Base-by-base conservation (phyloP, 2,797 vertebrate species). In the Arnoldichthys spilopterus region DNA sequence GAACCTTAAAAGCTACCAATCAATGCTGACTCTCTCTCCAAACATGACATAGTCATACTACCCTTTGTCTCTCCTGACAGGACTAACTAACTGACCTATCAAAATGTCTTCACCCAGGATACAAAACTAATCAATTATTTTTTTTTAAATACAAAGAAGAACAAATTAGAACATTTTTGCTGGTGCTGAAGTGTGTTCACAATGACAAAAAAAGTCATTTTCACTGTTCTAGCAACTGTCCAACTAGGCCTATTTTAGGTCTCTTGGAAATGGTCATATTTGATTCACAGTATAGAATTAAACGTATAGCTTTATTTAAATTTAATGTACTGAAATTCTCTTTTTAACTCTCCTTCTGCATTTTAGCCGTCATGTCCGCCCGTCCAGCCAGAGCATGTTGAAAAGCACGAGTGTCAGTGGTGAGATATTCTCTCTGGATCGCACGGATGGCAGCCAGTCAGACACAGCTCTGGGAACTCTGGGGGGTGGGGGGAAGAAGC, bases 331-430 rank as follows among this genome's bases (percentile, higher is more conserved):
- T 45, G 13, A 45, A 5, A 51, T 12, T 51, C 24, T 75, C 54
- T 4, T 15, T 20, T 54, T 2, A 40, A 15, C 56, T 77, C 24
- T 62, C 45, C 49, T 59, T 24, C 22, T 71, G 53, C 61, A 13
- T 22, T 11, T 73, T 93, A 95, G 96, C 93, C 95, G 96, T 93
- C 95, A 97, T 90, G 94, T 97, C 92, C 96, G 94, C 18, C 92
- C 94, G 51, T 95, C 96, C 79, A 96, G 96, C 89, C 96, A 93
- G 89, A 95, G 92, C 90, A 96, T 99, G 85, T 92, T 93, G 80
- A 98, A 97, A 93, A 99, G 97, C 94, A 98, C 95, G 91, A 99
- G 98, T 77, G 93, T 98, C 84, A 98, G 97, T 51, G 96, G 96
- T 40, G 97, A 99, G 91, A 97, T 99, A 72, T 99, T 98, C 82